Base-by-base conservation (phyloP, 2,113 vertebrate species). In the Pleuronectes platessa region DNA sequence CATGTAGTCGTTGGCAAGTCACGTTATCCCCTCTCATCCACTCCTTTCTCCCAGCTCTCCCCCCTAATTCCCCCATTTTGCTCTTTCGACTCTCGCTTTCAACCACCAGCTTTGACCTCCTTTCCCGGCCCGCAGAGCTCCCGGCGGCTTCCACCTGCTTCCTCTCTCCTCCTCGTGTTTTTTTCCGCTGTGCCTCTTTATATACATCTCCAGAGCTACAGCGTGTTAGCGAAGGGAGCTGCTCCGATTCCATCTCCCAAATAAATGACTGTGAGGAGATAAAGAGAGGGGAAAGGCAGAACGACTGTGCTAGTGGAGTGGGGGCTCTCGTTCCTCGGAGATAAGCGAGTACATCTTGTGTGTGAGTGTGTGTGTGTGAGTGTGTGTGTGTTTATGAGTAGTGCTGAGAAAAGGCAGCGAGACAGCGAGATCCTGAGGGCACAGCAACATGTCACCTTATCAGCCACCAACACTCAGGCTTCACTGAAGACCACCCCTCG, bases 241-340 rank as follows among this genome's bases (percentile, higher is more conserved):
- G 79, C 82, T 86, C 61, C 74, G 92, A 93, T 93, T 93, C 81
- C 83, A 91, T 92, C 90, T 89, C 62, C 79, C 62, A 90, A 93
- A 92, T 90, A 93, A 94, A 91, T 90, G 87, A 91, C 87, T 91
- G 84, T 21, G 87, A 86, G 76, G 63, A 89, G 92, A 93, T 93
- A 88, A 92, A 92, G 83, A 71, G 69, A 68, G 68, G 51, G 67
- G 61, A 58, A 51, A 70, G 63, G 74, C 71, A 70, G 64, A 84
- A 62, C 31, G 75, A 75, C 89, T 88, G 87, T 86, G 86, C 71
- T 18, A 42, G 80, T 68, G 82, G 85, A 79, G 79, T 79, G 56
- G 24, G 62, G 76, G 73, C 83, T 88, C 86, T 84, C 81, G 24
- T 78, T 88, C 80, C 78, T 82, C 51, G 0, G 63, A 82, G 91